Evolutionary conservation across 2,888 invertebrate genomes (phyloP), one percentile per base, ranked within the genome.

Genomic region (Dasysyrphus albostriatus): DNA sequence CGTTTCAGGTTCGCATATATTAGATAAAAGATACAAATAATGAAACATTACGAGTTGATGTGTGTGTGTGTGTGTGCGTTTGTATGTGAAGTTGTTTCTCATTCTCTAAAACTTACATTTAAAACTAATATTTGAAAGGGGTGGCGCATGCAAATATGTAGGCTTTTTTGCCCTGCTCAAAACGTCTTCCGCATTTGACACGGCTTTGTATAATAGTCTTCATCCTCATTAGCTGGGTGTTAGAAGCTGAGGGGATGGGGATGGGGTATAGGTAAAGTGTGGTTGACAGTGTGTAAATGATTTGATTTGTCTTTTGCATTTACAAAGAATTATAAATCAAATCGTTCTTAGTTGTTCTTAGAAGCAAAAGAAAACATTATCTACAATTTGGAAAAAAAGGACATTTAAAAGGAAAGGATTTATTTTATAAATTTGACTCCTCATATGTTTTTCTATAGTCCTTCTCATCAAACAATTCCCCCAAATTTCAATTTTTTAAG

Each of bases 1-100:
- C 88, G 77, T 58, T 79, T 83, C 59, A 74, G 78, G 61, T 78
- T 70, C 69, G 42, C 67, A 65, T 63, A 65, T 32, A 80, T 59
- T 65, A 72, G 34, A 42, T 61, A 74, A 67, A 65, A 65, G 63
- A 67, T 74, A 67, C 63, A 39, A 32, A 29, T 73, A 24, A 54
- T 63, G 24, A 37, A 58, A 37, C 39, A 42, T 42, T 42, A 14
- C 14, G n/a, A n/a, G 3, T 9, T 14, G 14, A 16, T 32, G 32
- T 16, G 8, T 6, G n/a, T 16, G 16, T n/a, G 7, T 34, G 34
- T 7, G 19, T 49, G 51, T 77, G 42, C 39, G 14, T 75, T 16
- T 65, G 9, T 74, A 39, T 39, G 8, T 39, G 8, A 47, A 39
- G 24, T 49, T 51, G 61, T 73, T 76, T 63, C 77, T 47, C 70